Percentiles rank a stretch among this genome's conserved stretches.
Evolutionary conservation across 2,797 vertebrate species (phyloP).

Genomic region (Alcedo quadribrachys): DNA sequence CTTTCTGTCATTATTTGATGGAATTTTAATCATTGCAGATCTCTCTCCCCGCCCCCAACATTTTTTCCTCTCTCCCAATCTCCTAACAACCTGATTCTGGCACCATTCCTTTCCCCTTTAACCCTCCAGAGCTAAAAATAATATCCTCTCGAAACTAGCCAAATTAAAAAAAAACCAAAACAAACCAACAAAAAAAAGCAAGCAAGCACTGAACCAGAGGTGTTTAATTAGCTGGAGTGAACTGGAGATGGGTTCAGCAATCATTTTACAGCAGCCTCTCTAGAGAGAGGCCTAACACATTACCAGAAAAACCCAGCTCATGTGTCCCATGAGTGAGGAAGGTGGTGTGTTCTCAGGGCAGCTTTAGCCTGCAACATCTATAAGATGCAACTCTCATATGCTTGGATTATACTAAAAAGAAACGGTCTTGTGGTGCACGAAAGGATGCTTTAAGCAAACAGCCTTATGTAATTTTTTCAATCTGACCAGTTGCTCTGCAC

Average conservation of each 20-base stretch:
- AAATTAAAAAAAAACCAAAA: neutral
- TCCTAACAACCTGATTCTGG: constrained; percentile 76
- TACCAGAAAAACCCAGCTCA: constrained; percentile 24
- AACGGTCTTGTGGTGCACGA: neutral
- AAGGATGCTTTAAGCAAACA: neutral
- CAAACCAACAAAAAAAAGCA: neutral
- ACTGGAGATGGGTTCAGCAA: constrained; percentile 62
- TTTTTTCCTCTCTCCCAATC: constrained; percentile 54
- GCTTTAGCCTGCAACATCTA: neutral
- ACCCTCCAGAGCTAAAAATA: constrained; percentile 79
- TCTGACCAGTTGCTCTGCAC: neutral
- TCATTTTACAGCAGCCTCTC: constrained; percentile 64
- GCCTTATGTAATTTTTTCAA: neutral
- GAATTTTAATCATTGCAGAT: constrained; percentile 59
- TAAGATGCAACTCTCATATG: neutral
- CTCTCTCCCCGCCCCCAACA: constrained; percentile 37
- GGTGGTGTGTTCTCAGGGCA: neutral
- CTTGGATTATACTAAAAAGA: neutral
- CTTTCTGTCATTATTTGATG: constrained; percentile 63
- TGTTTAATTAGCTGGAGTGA: constrained; percentile 77
- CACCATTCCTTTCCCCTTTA: constrained; percentile 75
- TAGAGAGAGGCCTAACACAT: constrained; percentile 22
- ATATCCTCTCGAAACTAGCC: constrained; percentile 66
- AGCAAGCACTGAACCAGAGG: constrained; percentile 50
- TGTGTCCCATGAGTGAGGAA: neutral